Conservation (phyloP, 2,888 invertebrate genomes). For the Drosophila mimica region DNA sequence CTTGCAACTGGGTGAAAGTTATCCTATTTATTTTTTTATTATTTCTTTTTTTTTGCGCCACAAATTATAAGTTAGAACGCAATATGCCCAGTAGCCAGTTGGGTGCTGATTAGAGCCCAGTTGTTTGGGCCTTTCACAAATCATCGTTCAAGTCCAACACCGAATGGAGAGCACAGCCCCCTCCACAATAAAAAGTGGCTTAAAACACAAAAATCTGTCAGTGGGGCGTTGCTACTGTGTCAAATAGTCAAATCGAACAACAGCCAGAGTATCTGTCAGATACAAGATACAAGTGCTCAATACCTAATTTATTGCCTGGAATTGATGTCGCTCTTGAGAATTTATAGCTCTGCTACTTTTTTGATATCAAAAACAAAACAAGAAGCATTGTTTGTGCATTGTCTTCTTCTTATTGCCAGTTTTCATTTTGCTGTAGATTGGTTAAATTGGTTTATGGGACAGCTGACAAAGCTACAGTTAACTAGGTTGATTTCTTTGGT, state of each 20-base stretch:
- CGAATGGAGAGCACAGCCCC: conserved; percentile 31
- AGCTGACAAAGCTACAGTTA: conserved; percentile 37
- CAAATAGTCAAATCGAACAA: conserved; percentile 52
- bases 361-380: conserved; percentile 22
- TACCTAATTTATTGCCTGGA: conserved; percentile 65
- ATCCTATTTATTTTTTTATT: conserved; percentile 7
- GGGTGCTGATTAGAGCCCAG: conserved; percentile 11
- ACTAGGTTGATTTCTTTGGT: conserved; percentile 60
- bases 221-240: conserved; percentile 76
- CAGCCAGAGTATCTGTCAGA: conserved; percentile 65
- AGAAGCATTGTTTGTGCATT: conserved; percentile 34
- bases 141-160: conserved; percentile 44
- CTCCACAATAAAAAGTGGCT: conserved; percentile 8
- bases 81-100: conserved; percentile 61
- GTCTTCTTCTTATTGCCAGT: conserved; percentile 12
- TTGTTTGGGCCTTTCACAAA: conserved; percentile 68
- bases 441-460: conserved; percentile 51
- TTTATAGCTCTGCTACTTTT: conserved; percentile 44
- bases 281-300: conserved; percentile 60
- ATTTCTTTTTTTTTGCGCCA: background rate
- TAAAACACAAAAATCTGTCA: conserved; percentile 71
- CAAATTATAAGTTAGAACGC: conserved; percentile 73
- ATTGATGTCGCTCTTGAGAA: conserved; percentile 69
- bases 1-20: conserved; percentile 60
- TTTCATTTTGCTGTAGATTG: conserved; percentile 29